Evolutionary conservation across 2,113 vertebrate species (phyloP), one percentile per base, ranked within the genome.

Genomic region (Aptenodytes patagonicus): DNA sequence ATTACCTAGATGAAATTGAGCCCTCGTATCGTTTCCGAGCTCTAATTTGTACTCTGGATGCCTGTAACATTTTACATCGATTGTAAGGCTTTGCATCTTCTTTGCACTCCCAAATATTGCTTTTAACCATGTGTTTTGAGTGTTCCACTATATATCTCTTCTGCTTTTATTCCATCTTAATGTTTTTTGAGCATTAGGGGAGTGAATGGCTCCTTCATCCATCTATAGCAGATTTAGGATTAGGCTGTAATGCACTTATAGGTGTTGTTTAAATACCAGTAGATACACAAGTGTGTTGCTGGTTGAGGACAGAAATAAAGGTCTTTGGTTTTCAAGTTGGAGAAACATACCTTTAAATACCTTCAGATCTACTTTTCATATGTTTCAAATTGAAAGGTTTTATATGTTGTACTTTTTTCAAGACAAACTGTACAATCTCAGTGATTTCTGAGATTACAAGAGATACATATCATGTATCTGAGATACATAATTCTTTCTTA

Each of bases 1-100:
- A 84, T 96, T 95, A 93, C 68, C 32, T 66, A 84, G 62, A 88
- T 89, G 85, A 93, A 96, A 93, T 89, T 62, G n/a, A 92, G 18
- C 51, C 52, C 36, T 70, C 1, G 0, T 40, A 22, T 62, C 12
- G 7, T 84, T 95, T 94, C 65, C 5, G 17, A 66, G 62, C 52
- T 77, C 57, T 83, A 64, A 92, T 91, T 95, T 80, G 18, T 79
- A 25, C 31, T 52, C 25, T 44, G 20, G 57, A 40, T 83, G 44
- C n/a, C 34, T 91, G 47, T 70, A 79, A 80, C 8, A 26, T 90
- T 94, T 96, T 42, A 32, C 51, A 73, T 77, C 1, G 1, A 34
- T 80, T 92, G 28, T 58, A 87, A 80, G 16, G 79, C 51, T 73
- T 83, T 88, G 51, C 36, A 58, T 69, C 72, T n/a, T 62, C 71